Evolutionary conservation across 2,113 vertebrate species (phyloP).

Genomic region (Protobothrops mucrosquamatus): DNA sequence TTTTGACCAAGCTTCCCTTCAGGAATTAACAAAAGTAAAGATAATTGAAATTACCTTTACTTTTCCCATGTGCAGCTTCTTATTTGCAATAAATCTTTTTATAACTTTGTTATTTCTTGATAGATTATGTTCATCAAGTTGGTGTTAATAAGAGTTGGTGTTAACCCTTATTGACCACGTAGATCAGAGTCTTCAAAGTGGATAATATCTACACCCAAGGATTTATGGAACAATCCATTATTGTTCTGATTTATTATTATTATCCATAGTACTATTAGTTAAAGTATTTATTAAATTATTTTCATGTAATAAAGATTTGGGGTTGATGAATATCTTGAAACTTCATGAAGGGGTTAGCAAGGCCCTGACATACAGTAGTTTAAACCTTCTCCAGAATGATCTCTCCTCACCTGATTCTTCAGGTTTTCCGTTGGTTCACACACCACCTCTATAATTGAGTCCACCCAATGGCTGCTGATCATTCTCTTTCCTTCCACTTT

Average conservation of each 20-base stretch:
- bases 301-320: neutral
- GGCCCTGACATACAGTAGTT: neutral
- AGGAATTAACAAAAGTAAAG: conserved; percentile 19
- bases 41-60: neutral
- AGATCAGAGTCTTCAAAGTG: neutral
- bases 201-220: neutral
- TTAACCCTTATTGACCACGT: neutral
- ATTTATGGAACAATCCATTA: neutral
- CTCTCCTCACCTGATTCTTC: neutral
- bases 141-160: neutral
- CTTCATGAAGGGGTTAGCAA: neutral
- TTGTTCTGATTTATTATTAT: neutral
- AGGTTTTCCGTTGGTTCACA: neutral
- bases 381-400: neutral
- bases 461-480: neutral
- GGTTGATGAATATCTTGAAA: neutral
- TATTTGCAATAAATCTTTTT: neutral
- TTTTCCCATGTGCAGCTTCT: neutral
- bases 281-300: neutral
- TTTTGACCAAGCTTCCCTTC: conserved; percentile 21
- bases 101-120: neutral
- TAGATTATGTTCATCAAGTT: neutral
- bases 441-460: neutral
- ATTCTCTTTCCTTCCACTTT: neutral
- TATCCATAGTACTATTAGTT: neutral